phyloP scores from a whole-genome alignment of 37 sponge, comb jelly and placozoan genomes.

The Lycopodina hypogea region DNA sequence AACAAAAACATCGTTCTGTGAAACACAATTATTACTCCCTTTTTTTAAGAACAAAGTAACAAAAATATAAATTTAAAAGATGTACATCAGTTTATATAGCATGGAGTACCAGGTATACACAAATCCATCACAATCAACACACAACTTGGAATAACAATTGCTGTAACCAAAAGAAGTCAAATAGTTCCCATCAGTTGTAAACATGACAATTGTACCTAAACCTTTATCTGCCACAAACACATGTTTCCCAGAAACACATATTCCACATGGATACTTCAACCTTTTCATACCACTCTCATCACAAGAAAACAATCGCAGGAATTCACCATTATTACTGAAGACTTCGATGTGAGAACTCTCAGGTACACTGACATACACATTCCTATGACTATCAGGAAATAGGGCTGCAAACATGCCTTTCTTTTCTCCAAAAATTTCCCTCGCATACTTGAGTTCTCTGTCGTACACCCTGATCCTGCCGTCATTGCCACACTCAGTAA shows the following conservation, averaged over 20 bases:
- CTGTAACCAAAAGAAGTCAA: conserved; percentile 12
- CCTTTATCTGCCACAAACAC: not conserved
- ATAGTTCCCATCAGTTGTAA: conserved; percentile 6
- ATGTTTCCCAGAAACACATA: not conserved
- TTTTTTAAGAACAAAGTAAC: too few species aligned
- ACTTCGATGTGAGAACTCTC: not conserved
- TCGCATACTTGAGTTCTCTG: not conserved
- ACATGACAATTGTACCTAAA: not conserved
- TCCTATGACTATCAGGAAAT: not conserved
- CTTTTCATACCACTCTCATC: conserved; percentile 8
- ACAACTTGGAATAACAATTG: not conserved
- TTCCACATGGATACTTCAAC: too few species aligned
- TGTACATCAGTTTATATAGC: too few species aligned
- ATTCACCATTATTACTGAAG: conserved; percentile 7
- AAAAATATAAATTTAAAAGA: too few species aligned
- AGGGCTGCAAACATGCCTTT: not conserved
- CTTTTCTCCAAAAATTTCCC: not conserved
- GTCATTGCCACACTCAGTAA: conserved; percentile 19
- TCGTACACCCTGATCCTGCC: conserved; percentile 1
- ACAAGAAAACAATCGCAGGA: not conserved
- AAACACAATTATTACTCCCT: too few species aligned
- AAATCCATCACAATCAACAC: not conserved
- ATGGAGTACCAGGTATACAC: too few species aligned
- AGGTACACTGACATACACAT: not conserved
- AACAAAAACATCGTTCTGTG: too few species aligned